These are phyloP conservation scores for Heliconius hewitsoni DNA, from an alignment of 1,140 invertebrate species.

Conservation along the genomic window DNA sequence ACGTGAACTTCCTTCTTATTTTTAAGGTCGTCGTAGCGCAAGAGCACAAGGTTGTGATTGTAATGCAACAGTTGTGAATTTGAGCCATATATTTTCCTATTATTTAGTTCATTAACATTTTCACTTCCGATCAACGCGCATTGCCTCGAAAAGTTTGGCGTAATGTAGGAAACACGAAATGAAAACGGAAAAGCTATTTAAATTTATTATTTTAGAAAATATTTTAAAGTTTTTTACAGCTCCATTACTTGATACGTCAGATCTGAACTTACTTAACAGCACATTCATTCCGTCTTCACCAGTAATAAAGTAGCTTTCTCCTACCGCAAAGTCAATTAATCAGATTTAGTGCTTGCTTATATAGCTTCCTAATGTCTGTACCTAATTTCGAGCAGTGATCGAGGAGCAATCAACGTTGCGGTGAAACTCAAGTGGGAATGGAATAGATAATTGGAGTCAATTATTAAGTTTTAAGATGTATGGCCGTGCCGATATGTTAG, in stretches of 20 bases:
- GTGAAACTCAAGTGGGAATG: slow-evolving; percentile 6
- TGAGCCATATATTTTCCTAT: no score
- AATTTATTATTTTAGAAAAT: no score
- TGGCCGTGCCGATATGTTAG: no score
- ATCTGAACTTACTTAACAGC: background rate
- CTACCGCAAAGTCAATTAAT: slow-evolving; percentile 29
- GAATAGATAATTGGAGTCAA: background rate
- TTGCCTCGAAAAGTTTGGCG: no score
- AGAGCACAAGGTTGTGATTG: no score
- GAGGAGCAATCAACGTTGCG: slow-evolving; percentile 18
- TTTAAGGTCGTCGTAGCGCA: no score
- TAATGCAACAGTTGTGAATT: no score
- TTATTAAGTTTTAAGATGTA: slow-evolving; percentile 1
- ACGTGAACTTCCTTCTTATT: no score
- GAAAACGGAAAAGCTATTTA: no score
- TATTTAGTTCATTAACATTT: no score
- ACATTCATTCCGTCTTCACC: slow-evolving; percentile 22
- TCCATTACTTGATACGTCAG: background rate
- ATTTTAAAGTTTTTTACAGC: background rate
- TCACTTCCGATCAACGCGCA: no score
- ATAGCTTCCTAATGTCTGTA: slow-evolving; percentile 28
- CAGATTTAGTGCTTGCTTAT: slow-evolving; percentile 33
- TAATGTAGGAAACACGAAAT: no score
- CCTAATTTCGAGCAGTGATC: slow-evolving; percentile 29
- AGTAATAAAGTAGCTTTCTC: slow-evolving; percentile 26